These are phyloP conservation scores for Porites australiensis DNA, from an alignment of 64 coral and sea anemone species.

Conservation along the genomic window DNA sequence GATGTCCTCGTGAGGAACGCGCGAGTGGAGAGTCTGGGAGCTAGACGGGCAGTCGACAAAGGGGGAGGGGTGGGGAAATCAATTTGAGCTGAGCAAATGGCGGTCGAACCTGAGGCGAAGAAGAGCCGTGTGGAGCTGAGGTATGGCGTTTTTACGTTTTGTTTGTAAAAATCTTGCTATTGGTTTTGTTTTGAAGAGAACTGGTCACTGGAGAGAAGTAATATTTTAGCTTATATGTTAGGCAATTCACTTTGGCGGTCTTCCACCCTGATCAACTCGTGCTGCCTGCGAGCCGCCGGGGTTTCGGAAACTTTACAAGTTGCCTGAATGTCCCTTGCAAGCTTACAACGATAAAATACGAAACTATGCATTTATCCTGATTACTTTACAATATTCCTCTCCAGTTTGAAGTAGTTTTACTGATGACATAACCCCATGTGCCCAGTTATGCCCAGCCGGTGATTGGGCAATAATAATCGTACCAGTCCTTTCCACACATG, in stretches of 20 bases:
- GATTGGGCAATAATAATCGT: conserved; percentile 22
- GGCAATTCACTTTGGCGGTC: too few species aligned
- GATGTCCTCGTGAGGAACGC: not conserved
- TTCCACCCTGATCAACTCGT: too few species aligned
- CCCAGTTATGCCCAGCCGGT: not conserved
- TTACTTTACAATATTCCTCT: too few species aligned
- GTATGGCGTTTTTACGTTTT: not conserved
- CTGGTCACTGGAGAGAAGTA: too few species aligned
- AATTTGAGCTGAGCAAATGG: not conserved
- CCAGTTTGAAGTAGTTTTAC: conserved; percentile 9
- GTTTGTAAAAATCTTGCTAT: not conserved
- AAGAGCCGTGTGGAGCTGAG: conserved; percentile 24
- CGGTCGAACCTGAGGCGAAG: conserved; percentile 17
- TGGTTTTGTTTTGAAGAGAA: not conserved
- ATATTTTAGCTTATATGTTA: not conserved
- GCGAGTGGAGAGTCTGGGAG: too few species aligned
- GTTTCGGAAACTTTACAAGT: too few species aligned
- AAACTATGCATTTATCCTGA: not conserved
- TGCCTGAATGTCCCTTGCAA: too few species aligned
- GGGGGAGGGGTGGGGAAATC: not conserved
- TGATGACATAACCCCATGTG: not conserved
- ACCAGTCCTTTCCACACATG: conserved; percentile 22
- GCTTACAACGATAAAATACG: too few species aligned
- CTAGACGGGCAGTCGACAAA: too few species aligned
- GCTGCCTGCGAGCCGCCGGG: too few species aligned